Evolutionary conservation across 2,888 invertebrate species (phyloP).

Genomic region (Linnaemya tessellans): DNA sequence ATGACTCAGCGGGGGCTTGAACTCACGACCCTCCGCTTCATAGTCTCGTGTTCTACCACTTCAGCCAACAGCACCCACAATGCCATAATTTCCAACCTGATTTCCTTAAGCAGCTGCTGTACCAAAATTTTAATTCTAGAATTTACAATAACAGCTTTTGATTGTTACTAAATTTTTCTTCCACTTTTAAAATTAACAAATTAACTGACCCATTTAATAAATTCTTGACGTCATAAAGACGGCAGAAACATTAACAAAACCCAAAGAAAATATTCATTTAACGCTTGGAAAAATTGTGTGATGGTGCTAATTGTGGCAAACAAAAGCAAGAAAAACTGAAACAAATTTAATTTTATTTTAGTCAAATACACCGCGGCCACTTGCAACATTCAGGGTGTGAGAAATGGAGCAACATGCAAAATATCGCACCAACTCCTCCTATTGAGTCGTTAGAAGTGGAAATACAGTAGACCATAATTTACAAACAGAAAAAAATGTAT

Average conservation of each 20-base stretch:
- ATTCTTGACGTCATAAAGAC: conserved; percentile 4
- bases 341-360: neutral
- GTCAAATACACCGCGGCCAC: neutral
- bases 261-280: neutral
- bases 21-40: too few relatives aligned
- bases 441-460: neutral
- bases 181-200: too few relatives aligned
- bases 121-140: too few relatives aligned
- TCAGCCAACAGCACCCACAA: too few relatives aligned
- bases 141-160: neutral
- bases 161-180: neutral
- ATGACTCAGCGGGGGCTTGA: too few relatives aligned
- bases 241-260: neutral
- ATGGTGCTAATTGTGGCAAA: conserved; percentile 26
- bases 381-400: conserved; percentile 43
- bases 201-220: conserved; percentile 36
- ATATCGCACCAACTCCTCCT: conserved; percentile 39
- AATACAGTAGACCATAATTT: neutral
- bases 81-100: too few relatives aligned
- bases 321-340: neutral
- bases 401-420: conserved; percentile 62
- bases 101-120: too few relatives aligned
- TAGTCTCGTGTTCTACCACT: too few relatives aligned
- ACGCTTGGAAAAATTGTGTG: conserved; percentile 11
- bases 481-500: neutral